Evolutionary conservation across 2,888 invertebrate genomes (phyloP).

Genomic region (Ophion slaviceki): DNA sequence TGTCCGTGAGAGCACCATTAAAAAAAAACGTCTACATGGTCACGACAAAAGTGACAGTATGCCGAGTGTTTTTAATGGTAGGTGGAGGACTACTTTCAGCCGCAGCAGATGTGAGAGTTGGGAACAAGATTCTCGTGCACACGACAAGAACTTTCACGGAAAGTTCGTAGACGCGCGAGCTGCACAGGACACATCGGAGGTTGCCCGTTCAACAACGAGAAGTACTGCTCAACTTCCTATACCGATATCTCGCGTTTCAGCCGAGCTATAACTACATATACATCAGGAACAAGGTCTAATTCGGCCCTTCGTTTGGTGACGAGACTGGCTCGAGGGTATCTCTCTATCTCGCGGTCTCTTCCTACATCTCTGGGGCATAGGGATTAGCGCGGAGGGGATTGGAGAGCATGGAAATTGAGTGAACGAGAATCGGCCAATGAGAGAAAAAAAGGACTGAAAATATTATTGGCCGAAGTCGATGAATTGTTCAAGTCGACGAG

Average conservation of each 20-base stretch:
- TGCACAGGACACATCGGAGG: slow-evolving; percentile 14
- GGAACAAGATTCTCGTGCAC: slow-evolving; percentile 40
- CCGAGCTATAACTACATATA: slow-evolving; percentile 6
- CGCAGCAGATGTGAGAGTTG: slow-evolving; percentile 34
- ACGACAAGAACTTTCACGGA: slow-evolving; percentile 52
- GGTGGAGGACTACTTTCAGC: slow-evolving; percentile 37
- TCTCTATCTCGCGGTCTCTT: slow-evolving; percentile 2
- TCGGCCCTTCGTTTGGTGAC: slow-evolving; percentile 26
- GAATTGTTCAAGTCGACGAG: slow-evolving; percentile 21
- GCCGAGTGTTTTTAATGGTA: slow-evolving; percentile 18
- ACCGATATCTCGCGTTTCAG: slow-evolving; percentile 32
- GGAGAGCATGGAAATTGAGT: slow-evolving; percentile 7
- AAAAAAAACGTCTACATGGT: slow-evolving; percentile 29
- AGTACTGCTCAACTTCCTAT: slow-evolving; percentile 8
- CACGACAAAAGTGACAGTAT: slow-evolving; percentile 36
- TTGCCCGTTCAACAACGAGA: neutral
- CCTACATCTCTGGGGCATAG: neutral
- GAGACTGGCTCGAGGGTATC: slow-evolving; percentile 25
- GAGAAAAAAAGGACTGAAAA: slow-evolving; percentile 14
- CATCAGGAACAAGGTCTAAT: slow-evolving; percentile 19
- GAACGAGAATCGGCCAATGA: neutral
- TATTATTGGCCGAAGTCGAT: slow-evolving; percentile 1
- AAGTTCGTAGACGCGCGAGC: slow-evolving; percentile 36
- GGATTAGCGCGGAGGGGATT: slow-evolving; percentile 17
- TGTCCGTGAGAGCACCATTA: neutral